Conservation (phyloP, 1,140 invertebrate species). For the Monomorium pharaonis region DNA sequence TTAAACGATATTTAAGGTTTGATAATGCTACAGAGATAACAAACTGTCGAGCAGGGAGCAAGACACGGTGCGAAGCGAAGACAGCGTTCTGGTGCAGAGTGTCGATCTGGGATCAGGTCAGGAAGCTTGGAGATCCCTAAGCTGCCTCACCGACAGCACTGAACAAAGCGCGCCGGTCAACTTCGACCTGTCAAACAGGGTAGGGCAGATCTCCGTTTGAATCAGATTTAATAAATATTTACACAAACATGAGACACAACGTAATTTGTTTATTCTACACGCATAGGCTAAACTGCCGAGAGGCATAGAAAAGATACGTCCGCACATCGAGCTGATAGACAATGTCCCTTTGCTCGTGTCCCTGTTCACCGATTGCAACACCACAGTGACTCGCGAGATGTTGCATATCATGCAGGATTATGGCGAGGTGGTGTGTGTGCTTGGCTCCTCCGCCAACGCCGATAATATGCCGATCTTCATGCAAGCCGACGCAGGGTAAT, state of each 20-base stretch:
- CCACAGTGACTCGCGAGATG: slow-evolving; percentile 95
- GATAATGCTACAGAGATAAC: neutral
- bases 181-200: slow-evolving; percentile 96
- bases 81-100: slow-evolving; percentile 84
- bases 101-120: slow-evolving; percentile 85
- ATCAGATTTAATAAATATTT: slow-evolving; percentile 9
- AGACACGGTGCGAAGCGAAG: slow-evolving; percentile 83
- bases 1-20: neutral
- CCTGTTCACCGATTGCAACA: slow-evolving; percentile 98
- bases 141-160: slow-evolving; percentile 94
- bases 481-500: slow-evolving; percentile 96
- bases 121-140: slow-evolving; percentile 91
- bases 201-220: slow-evolving; percentile 79
- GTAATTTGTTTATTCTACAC: neutral
- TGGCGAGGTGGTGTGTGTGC: slow-evolving; percentile 96
- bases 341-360: slow-evolving; percentile 98
- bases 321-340: slow-evolving; percentile 97
- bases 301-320: slow-evolving; percentile 98
- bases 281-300: slow-evolving; percentile 95
- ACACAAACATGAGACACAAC: neutral
- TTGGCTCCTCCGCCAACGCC: slow-evolving; percentile 94
- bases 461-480: slow-evolving; percentile 96
- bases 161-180: slow-evolving; percentile 95
- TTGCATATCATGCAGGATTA: slow-evolving; percentile 98
- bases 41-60: slow-evolving; percentile 75